Evolutionary conservation across 1,140 invertebrate species (phyloP), one percentile per base, ranked within the genome.

Genomic region (Xylocopa sonorina): DNA sequence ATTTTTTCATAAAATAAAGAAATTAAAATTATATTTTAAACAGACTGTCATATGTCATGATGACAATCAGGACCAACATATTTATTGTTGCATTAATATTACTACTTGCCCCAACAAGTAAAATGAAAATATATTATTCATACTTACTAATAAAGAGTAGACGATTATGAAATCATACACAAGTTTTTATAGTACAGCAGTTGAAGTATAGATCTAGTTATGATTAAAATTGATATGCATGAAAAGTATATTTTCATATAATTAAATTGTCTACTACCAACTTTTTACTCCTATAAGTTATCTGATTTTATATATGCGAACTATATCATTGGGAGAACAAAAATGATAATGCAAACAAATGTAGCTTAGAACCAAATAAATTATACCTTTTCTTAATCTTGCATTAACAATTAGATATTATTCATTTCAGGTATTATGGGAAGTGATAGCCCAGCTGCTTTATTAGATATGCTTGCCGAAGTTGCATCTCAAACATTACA

Each of bases 391-490:
- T 50, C 18, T 41, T 41, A 3, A 63, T 73, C 55, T 51, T 38
- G 4, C 51, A 60, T 53, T 68, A 18, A 34, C 43, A n/a, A n/a
- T n/a, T n/a, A n/a, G n/a, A n/a, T n/a, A n/a, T n/a, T n/a, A 51
- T 83, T 76, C 55, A 12, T 88, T 88, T 18, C 51, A 92, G 91
- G 87, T 83, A 88, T 87, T 66, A 82, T 91, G 86, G 89, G 89
- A 53, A 89, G 87, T 29, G 88, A 91, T 64, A 91, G 92, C 82
- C 91, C 91, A 21, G 90, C 88, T 27, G 92, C 92, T 24, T 82
- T 94, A 53, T 78, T 94, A 55, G 92, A 93, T 81, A 94, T 94
- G 92, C 80, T 94, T 50, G 93, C 93, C 29, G 93, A 94, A 88
- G 93, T 94, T 6, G 94, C 94, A 38, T 94, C 93, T 1, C 93